Evolutionary conservation across 2,888 invertebrate genomes (phyloP).

Genomic region (Apocheima hispidaria): DNA sequence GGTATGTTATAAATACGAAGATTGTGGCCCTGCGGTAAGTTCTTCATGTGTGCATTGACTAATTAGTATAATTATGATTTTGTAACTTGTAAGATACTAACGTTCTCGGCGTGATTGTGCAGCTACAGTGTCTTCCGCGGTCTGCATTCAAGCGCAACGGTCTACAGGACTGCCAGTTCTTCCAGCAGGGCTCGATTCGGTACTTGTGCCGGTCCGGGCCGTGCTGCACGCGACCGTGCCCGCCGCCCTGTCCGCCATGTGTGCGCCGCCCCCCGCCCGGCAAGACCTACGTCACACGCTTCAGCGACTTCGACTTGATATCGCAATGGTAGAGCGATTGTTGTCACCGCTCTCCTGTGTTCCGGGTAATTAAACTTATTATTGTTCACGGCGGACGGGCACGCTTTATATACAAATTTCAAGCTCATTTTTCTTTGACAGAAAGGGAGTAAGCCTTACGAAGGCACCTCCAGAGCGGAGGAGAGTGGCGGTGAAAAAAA

Average conservation of each 20-base stretch:
- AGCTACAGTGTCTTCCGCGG: constrained; percentile 82
- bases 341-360: constrained; percentile 53
- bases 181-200: constrained; percentile 82
- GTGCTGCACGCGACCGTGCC: constrained; percentile 69
- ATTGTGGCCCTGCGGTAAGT: constrained; percentile 81
- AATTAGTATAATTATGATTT: background rate
- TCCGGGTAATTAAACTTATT: constrained; percentile 64
- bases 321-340: constrained; percentile 74
- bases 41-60: background rate
- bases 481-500: constrained; percentile 74
- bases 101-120: constrained; percentile 37
- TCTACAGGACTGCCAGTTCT: constrained; percentile 81
- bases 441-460: constrained; percentile 61
- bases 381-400: constrained; percentile 70
- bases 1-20: constrained; percentile 84
- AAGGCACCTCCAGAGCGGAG: constrained; percentile 60
- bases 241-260: constrained; percentile 79
- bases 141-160: constrained; percentile 85
- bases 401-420: constrained; percentile 12
- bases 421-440: constrained; percentile 52
- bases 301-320: constrained; percentile 80
- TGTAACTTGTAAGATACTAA: constrained; percentile 8
- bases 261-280: constrained; percentile 79
- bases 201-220: constrained; percentile 77
- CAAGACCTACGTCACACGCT: constrained; percentile 81